Evolutionary conservation across 2,888 invertebrate species (phyloP).

Genomic region (Ditula angustiorana): DNA sequence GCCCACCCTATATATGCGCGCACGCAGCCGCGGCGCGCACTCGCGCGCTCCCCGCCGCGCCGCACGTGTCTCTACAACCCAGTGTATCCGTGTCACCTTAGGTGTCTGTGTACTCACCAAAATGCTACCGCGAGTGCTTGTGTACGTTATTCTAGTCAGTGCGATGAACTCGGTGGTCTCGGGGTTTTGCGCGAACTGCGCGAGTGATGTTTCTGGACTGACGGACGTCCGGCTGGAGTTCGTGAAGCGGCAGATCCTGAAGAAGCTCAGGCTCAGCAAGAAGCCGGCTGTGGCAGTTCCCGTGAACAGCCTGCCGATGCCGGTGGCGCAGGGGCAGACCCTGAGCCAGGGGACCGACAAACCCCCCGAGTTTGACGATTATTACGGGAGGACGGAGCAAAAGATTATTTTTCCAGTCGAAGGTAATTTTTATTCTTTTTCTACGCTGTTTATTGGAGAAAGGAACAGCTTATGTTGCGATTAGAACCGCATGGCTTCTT

Average conservation of each 20-base stretch:
- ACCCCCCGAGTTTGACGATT: constrained; percentile 89
- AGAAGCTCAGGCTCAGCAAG: constrained; percentile 91
- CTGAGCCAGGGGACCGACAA: constrained; percentile 84
- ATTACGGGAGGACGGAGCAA: constrained; percentile 93
- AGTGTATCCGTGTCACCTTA: constrained; percentile 53
- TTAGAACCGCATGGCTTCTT: too few relatives aligned
- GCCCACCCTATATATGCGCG: constrained; percentile 32
- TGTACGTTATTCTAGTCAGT: constrained; percentile 67
- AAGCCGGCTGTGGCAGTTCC: constrained; percentile 88
- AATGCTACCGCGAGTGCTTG: constrained; percentile 61
- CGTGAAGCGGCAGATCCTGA: constrained; percentile 93
- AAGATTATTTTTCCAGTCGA: constrained; percentile 93
- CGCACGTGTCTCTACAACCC: constrained; percentile 68
- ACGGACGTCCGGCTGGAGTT: constrained; percentile 91
- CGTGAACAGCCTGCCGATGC: constrained; percentile 88
- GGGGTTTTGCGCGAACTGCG: constrained; percentile 74
- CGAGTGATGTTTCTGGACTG: constrained; percentile 81
- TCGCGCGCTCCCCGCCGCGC: constrained; percentile 56
- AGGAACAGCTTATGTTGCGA: not conserved
- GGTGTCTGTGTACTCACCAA: constrained; percentile 59
- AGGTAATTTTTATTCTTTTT: constrained; percentile 81
- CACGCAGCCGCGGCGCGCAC: constrained; percentile 48
- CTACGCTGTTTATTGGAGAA: not conserved
- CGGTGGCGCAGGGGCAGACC: constrained; percentile 90
- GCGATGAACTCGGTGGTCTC: constrained; percentile 42